Percentiles rank a stretch among this genome's conserved stretches.
phyloP scores from a whole-genome alignment of 1,140 invertebrate genomes.

The Acyrthosiphon pisum region DNA sequence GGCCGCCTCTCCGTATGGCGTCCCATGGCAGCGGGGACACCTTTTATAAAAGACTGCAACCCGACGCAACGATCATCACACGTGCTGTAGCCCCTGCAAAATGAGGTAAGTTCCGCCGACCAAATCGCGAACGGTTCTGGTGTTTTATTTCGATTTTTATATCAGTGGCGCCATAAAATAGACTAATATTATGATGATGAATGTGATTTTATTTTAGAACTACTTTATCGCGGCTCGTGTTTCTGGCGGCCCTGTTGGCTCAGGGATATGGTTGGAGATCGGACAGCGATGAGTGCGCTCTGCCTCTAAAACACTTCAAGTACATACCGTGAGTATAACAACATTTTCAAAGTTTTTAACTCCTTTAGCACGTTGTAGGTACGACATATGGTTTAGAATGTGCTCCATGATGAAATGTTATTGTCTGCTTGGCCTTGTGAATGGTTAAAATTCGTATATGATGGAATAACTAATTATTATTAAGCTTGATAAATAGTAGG shows the following conservation, averaged over 20 bases:
- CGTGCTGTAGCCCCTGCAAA: constrained; percentile 23
- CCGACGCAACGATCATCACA: background rate
- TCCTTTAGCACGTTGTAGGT: no score
- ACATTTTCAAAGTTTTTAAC: background rate
- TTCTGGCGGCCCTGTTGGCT: background rate
- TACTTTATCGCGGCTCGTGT: background rate
- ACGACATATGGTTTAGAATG: no score
- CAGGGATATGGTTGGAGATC: constrained; percentile 24
- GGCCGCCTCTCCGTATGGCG: constrained; percentile 37
- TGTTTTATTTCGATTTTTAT: no score
- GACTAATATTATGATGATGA: no score
- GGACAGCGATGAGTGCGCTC: constrained; percentile 24
- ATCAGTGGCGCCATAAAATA: no score
- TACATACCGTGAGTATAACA: constrained; percentile 46
- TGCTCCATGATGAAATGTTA: no score
- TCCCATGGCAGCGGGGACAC: constrained; percentile 50
- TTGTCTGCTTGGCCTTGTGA: no score
- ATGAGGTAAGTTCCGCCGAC: constrained; percentile 35
- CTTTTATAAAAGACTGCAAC: constrained; percentile 49
- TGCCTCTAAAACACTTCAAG: constrained; percentile 49
- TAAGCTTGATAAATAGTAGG: no score
- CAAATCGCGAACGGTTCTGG: background rate
- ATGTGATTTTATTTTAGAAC: constrained; percentile 35
- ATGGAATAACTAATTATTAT: no score
- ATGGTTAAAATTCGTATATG: no score